Conservation (phyloP, 2,797 vertebrate species). For the Chelonia mydas region DNA sequence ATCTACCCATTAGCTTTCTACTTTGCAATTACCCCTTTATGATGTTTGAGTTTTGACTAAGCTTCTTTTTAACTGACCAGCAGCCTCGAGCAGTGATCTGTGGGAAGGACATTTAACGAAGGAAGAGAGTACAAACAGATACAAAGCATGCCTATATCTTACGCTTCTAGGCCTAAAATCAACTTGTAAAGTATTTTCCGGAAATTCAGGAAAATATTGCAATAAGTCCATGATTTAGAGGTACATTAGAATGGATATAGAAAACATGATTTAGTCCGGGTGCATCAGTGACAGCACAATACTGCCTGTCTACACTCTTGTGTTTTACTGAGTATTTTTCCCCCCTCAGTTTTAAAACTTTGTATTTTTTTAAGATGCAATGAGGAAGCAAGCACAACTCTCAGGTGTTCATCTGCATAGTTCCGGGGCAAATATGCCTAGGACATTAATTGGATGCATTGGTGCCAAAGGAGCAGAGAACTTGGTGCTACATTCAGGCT, state of each 20-base stretch:
- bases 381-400: background rate
- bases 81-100: constrained; percentile 4
- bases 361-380: background rate
- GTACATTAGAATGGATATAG: background rate
- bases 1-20: constrained; percentile 43
- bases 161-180: background rate
- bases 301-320: too few species aligned
- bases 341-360: too few species aligned
- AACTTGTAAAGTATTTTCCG: background rate
- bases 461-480: rapidly evolving
- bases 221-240: background rate
- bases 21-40: constrained; percentile 39
- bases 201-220: background rate
- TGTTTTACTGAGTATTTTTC: too few species aligned
- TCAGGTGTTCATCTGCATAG: background rate
- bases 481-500: background rate
- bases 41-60: constrained; percentile 40
- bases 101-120: background rate
- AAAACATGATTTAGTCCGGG: background rate
- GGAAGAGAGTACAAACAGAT: background rate
- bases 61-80: background rate
- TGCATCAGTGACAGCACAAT: background rate
- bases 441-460: background rate
- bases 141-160: background rate
- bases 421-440: background rate